Evolutionary conservation across 2,113 vertebrate species (phyloP), one percentile per base, ranked within the genome.

Genomic region (Cinclus cinclus): DNA sequence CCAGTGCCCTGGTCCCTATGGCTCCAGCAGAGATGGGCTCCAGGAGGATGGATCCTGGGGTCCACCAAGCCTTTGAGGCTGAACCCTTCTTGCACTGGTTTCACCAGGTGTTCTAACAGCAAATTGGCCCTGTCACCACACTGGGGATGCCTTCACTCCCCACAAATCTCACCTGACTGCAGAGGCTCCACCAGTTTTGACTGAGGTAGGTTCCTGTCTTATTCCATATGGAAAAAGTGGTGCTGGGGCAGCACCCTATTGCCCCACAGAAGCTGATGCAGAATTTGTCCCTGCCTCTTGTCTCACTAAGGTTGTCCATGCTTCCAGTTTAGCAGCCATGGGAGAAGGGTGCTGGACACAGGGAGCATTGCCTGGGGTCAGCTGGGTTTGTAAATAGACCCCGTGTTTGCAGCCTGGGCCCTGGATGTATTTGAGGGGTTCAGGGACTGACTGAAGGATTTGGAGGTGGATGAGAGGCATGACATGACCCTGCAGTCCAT

Each of bases 81-180:
- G n/a, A 85, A 79, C 50, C 13, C 12, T 73, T 50, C n/a, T 60
- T 20, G 5, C 31, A 31, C 8, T 28, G 28, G 9, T 46, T 83
- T 87, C 42, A 67, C 11, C 33, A 28, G 15, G 15, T 41, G 24
- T 42, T 35, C 53, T 69, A 37, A 28, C 22, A 87, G 39, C 2
- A 2, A 63, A 10, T 18, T 44, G 15, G 77, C 69, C 6, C n/a
- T 63, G 35, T 81, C 64, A 77, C 14, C 3, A 2, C 58, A 33
- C 2, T 0, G 0, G 25, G 5, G 10, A 22, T 60, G 13, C 21
- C 63, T 63, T 63, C 0, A 1, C 7, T 37, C 35, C 25, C 62
- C 6, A 0, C 30, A 30, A 33, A 31, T 12, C 46, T 71, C 56
- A 53, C 21, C 73, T 68, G 78, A 16, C 21, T 37, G 42, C 53